These are phyloP conservation scores for Drosophila ficusphila DNA, from an alignment of 1,140 invertebrate genomes.

Conservation along the genomic window DNA sequence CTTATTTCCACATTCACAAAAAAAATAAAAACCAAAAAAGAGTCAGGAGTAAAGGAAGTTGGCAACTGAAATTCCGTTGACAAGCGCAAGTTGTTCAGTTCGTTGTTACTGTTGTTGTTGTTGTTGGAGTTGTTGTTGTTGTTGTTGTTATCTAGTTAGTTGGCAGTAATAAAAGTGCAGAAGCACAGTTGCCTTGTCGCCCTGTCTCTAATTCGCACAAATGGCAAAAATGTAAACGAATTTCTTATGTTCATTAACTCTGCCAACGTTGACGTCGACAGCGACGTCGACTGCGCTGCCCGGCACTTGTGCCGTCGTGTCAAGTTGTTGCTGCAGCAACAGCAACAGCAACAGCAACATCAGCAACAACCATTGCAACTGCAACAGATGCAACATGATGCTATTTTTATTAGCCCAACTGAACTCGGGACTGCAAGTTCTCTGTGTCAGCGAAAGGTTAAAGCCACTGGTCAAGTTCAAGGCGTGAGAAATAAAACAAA, in stretches of 20 bases:
- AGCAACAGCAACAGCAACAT: conserved; percentile 1
- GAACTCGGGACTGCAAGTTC: neutral
- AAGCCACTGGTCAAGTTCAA: conserved; percentile 45
- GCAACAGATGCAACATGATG: conserved; percentile 62
- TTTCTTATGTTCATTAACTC: conserved; percentile 74
- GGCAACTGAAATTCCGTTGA: conserved; percentile 56
- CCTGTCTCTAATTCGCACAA: conserved; percentile 71
- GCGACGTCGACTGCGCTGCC: neutral
- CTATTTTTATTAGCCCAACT: conserved; percentile 71
- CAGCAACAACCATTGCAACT: conserved; percentile 11
- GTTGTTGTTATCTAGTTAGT: conserved; percentile 15
- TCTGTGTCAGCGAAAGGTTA: conserved; percentile 37
- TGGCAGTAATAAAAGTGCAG: conserved; percentile 54
- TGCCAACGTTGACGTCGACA: neutral
- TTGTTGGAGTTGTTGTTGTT: conserved; percentile 24
- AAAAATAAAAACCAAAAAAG: neutral
- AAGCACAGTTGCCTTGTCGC: conserved; percentile 30
- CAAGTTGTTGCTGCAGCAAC: conserved; percentile 22
- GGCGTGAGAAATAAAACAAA: conserved; percentile 50
- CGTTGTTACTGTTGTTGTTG: conserved; percentile 20
- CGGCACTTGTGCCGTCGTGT: conserved; percentile 44
- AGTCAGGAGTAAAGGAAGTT: neutral
- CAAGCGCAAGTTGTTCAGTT: conserved; percentile 48
- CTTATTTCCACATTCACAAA: neutral
- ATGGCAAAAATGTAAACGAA: conserved; percentile 75